These are phyloP conservation scores for Echeneis naucrates DNA, from an alignment of 2,797 vertebrate species.

Conservation along the genomic window DNA sequence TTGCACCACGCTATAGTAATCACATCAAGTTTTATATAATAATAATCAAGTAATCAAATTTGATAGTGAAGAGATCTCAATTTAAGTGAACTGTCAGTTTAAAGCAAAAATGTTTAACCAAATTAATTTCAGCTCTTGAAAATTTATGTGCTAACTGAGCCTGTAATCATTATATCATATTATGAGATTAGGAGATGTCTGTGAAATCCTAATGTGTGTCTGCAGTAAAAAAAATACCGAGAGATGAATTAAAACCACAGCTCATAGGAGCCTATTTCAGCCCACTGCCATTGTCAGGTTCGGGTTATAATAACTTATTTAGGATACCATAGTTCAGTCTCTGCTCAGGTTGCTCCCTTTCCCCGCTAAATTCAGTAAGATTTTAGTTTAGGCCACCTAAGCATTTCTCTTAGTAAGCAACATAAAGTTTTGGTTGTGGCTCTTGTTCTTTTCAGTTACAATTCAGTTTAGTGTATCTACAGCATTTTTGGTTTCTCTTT, in stretches of 20 bases:
- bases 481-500: too few species aligned
- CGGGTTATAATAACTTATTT: constrained; percentile 63
- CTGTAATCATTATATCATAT: constrained; percentile 27
- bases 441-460: too few species aligned
- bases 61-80: neutral
- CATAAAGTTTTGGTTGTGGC: neutral
- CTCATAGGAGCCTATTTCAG: constrained; percentile 37
- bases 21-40: neutral
- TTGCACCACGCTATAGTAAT: neutral
- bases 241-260: constrained; percentile 49
- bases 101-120: neutral
- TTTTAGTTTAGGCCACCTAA: neutral
- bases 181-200: constrained; percentile 21
- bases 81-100: neutral
- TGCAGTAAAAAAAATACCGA: constrained; percentile 55
- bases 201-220: constrained; percentile 37
- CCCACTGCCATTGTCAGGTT: constrained; percentile 54
- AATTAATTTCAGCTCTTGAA: neutral
- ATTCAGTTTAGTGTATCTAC: too few species aligned
- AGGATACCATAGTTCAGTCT: constrained; percentile 37
- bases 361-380: too few species aligned
- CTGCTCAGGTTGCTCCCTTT: neutral
- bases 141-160: constrained; percentile 3
- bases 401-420: neutral
- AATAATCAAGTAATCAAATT: neutral